Percentiles rank a stretch among this genome's conserved stretches.
phyloP scores from a whole-genome alignment of 2,113 vertebrate species.

The Hippocampus abdominalis region DNA sequence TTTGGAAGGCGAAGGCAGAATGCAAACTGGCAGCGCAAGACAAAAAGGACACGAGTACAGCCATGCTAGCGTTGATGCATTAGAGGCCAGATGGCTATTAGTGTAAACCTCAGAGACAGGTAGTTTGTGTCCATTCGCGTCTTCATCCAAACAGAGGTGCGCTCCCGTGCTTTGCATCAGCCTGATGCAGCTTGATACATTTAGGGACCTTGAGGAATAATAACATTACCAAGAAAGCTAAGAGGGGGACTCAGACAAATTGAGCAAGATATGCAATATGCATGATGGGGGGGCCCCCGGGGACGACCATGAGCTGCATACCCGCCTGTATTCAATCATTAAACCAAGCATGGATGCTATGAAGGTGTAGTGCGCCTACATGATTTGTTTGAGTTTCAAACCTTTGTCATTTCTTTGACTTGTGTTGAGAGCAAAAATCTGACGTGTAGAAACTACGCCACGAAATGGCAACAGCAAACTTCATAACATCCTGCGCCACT shows the following conservation, averaged over 20 bases:
- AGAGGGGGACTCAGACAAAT: conserved; percentile 47
- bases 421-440: not conserved
- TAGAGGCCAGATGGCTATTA: conserved; percentile 45
- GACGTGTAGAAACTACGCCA: not conserved
- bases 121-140: conserved; percentile 66
- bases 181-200: conserved; percentile 59
- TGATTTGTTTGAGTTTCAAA: no score
- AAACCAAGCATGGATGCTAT: no score
- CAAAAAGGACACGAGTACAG: conserved; percentile 8
- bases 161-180: conserved; percentile 28
- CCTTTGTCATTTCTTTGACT: not conserved
- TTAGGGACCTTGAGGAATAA: conserved; percentile 52
- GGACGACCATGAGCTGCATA: not conserved
- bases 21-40: not conserved
- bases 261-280: conserved; percentile 44
- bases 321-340: no score
- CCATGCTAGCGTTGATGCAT: conserved; percentile 32
- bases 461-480: no score
- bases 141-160: conserved; percentile 52
- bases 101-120: conserved; percentile 44
- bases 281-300: conserved; percentile 24
- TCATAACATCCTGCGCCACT: no score
- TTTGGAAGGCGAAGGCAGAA: conserved; percentile 1
- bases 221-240: conserved; percentile 53
- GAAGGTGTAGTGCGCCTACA: no score